Conservation (phyloP, 2,113 vertebrate species). For the Pterophyllum scalare region DNA sequence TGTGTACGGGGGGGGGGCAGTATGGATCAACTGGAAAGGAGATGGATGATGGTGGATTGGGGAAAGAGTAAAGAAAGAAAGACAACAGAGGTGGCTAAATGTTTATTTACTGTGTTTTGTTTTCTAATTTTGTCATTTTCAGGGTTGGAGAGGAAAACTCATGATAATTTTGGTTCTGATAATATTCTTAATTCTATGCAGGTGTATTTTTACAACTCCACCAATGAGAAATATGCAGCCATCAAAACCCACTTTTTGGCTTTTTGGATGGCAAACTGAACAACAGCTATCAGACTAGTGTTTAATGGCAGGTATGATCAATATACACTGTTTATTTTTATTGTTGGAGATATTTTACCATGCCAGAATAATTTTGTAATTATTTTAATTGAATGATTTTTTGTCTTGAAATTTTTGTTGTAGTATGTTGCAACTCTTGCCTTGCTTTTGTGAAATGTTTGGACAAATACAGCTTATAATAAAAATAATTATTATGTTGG, state of each 20-base stretch:
- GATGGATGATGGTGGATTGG: neutral
- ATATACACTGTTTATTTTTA: neutral
- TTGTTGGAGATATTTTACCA: neutral
- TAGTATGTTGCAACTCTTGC: neutral
- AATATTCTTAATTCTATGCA: neutral
- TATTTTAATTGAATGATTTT: neutral
- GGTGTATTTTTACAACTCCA: neutral
- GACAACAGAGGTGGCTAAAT: conserved; percentile 5
- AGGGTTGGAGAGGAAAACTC: neutral
- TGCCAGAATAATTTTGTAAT: neutral
- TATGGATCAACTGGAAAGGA: conserved; percentile 24
- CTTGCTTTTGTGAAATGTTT: neutral
- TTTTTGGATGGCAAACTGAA: neutral
- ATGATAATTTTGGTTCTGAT: neutral
- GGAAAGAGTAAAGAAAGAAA: conserved; percentile 7
- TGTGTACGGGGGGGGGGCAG: conserved; percentile 35
- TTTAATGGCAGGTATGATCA: neutral
- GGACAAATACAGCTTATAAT: neutral
- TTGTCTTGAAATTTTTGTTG: neutral
- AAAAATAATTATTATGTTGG: neutral
- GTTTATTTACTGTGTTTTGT: too few species aligned
- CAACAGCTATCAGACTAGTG: neutral
- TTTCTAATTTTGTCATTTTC: neutral
- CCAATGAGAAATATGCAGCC: neutral
- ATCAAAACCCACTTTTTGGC: neutral